phyloP scores from a whole-genome alignment of 1,140 invertebrate species.

The Radopholus similis region DNA sequence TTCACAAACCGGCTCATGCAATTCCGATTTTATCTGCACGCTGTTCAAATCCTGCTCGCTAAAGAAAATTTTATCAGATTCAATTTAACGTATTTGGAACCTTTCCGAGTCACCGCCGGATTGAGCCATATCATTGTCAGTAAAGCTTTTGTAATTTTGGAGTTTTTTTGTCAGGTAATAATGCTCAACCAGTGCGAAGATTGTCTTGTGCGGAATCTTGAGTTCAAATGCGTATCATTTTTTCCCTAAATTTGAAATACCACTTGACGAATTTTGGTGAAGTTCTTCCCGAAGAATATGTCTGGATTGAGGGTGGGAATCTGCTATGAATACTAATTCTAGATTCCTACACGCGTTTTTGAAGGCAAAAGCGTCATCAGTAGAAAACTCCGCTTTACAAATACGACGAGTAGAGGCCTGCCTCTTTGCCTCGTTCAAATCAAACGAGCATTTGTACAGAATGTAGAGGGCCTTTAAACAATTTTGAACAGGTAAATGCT shows the following conservation, averaged over 20 bases:
- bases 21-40: slow-evolving; percentile 4
- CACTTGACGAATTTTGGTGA: slow-evolving; percentile 32
- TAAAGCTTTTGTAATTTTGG: slow-evolving; percentile 24
- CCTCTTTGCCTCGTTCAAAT: background rate
- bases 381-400: background rate
- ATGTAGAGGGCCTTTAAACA: slow-evolving; percentile 25
- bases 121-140: slow-evolving; percentile 5
- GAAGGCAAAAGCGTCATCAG: slow-evolving; percentile 20
- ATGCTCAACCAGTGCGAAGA: slow-evolving; percentile 25
- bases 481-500: background rate
- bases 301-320: no score
- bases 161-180: slow-evolving; percentile 35
- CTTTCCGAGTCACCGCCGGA: background rate
- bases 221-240: no score
- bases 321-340: no score
- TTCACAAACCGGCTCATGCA: slow-evolving; percentile 13
- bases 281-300: slow-evolving; percentile 30
- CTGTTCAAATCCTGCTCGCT: slow-evolving; percentile 17
- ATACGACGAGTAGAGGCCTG: background rate
- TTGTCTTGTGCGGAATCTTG: slow-evolving; percentile 25
- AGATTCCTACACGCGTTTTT: no score
- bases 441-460: slow-evolving; percentile 3
- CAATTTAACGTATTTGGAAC: background rate
- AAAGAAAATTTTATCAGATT: slow-evolving; percentile 8
- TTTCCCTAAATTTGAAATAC: no score